Base-by-base conservation (phyloP, 1,140 invertebrate species). In the Halotydeus destructor region DNA sequence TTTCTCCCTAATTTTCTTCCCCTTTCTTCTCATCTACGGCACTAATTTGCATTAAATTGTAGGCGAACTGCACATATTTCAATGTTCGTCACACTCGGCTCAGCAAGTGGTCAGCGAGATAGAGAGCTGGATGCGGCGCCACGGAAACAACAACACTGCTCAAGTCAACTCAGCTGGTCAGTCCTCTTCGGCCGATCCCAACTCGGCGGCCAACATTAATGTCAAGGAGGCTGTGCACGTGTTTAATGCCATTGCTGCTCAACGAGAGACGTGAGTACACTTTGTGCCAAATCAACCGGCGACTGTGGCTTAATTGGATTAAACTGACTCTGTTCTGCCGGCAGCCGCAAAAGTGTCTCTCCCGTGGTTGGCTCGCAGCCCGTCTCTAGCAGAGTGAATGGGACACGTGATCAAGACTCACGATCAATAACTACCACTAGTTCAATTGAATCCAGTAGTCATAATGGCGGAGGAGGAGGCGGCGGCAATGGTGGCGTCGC, bases 21-120 rank as follows among this genome's bases (percentile, higher is more conserved):
- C n/a, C n/a, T n/a, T n/a, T n/a, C n/a, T n/a, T n/a, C n/a, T n/a
- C n/a, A n/a, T n/a, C n/a, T n/a, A n/a, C n/a, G n/a, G n/a, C n/a
- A n/a, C n/a, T n/a, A n/a, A n/a, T n/a, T n/a, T n/a, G n/a, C n/a
- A n/a, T n/a, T n/a, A n/a, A n/a, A n/a, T 47, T 48, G 14, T 75
- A 37, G 73, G 83, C 2, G 91, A 98, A 66, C 93, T 98, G 76
- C 93, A 98, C 64, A 97, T 98, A 58, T 98, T 98, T 64, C 91
- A 97, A 67, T 58, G 53, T 48, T 41, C 46, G 3, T 43, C 49
- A 36, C 32, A 49, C 39, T 75, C 79, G 46, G 78, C 81, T n/a
- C 74, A 81, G 55, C 76, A 82, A 47, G 63, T 86, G 42, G 81
- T 82, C 8, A 78, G 84, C 61, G 81, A 85, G 54, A 66, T 86